Evolutionary conservation across 2,797 vertebrate genomes (phyloP).

Genomic region (Gila robusta): DNA sequence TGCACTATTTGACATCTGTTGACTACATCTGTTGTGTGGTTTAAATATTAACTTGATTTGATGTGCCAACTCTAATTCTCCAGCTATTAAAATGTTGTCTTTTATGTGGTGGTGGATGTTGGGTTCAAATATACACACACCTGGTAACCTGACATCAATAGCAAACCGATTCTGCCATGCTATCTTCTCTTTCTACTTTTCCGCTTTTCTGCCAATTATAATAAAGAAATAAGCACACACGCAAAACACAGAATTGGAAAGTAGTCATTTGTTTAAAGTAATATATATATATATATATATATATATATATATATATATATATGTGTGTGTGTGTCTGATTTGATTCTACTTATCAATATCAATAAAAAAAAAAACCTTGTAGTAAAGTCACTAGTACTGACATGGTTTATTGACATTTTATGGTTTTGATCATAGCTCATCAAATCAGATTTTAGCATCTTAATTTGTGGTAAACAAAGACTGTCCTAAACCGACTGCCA

Average conservation of each 20-base stretch:
- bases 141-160: conserved; percentile 45
- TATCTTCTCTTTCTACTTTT: conserved; percentile 20
- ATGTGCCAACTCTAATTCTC: conserved; percentile 41
- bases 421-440: not conserved
- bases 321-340: not conserved
- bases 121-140: conserved; percentile 37
- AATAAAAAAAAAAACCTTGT: not conserved
- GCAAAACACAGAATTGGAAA: not conserved
- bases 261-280: too few species aligned
- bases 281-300: too few species aligned
- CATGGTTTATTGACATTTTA: not conserved
- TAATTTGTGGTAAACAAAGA: conserved; percentile 53
- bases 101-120: conserved; percentile 25
- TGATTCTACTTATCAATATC: not conserved
- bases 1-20: conserved; percentile 15
- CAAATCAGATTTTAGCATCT: conserved; percentile 42
- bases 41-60: conserved; percentile 46
- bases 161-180: conserved; percentile 34
- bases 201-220: conserved; percentile 57
- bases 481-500: conserved; percentile 52
- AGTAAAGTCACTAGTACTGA: not conserved
- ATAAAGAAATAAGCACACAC: conserved; percentile 28
- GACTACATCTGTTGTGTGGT: conserved; percentile 12
- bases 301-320: too few species aligned
- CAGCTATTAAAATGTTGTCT: conserved; percentile 46